Percentiles rank a stretch among this genome's conserved stretches.
Conservation (phyloP, 1,140 invertebrate genomes). For the Pseudomyrmex concolor region DNA sequence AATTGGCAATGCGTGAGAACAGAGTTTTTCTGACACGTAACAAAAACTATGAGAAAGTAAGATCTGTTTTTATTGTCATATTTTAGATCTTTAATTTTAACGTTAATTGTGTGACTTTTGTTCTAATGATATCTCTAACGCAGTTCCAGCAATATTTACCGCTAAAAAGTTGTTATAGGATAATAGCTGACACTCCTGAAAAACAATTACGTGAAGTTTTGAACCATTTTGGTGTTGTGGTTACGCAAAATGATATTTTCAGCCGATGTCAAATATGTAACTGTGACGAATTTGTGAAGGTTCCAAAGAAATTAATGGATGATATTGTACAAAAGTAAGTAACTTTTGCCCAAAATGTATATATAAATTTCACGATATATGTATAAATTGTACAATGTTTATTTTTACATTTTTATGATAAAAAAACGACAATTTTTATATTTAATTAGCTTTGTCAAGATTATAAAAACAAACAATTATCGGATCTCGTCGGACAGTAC, state of each 20-base stretch:
- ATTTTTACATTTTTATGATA: constrained; percentile 1
- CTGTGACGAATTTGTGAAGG: constrained; percentile 85
- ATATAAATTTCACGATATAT: not conserved
- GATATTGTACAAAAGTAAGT: constrained; percentile 74
- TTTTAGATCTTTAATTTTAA: not conserved
- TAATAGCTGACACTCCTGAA: constrained; percentile 80
- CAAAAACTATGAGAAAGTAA: constrained; percentile 82
- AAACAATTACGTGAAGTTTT: constrained; percentile 88
- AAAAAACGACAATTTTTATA: constrained; percentile 3
- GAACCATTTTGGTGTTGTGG: constrained; percentile 87
- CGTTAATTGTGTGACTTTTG: constrained; percentile 4
- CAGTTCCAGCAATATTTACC: constrained; percentile 85
- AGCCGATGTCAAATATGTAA: constrained; percentile 90
- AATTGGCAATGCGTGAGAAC: constrained; percentile 84
- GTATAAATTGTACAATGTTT: not conserved
- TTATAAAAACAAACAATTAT: constrained; percentile 52
- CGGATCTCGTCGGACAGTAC: constrained; percentile 6
- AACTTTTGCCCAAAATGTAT: not conserved
- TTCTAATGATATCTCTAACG: constrained; percentile 62
- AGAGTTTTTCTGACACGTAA: constrained; percentile 87
- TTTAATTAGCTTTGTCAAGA: constrained; percentile 56
- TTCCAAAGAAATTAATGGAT: constrained; percentile 83
- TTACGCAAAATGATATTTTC: constrained; percentile 88
- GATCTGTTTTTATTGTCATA: constrained; percentile 5
- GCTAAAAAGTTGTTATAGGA: constrained; percentile 84